Percentiles rank a stretch among this genome's conserved stretches.
These are phyloP conservation scores for Melopsittacus undulatus DNA, from an alignment of 2,797 vertebrate genomes.

Conservation along the genomic window DNA sequence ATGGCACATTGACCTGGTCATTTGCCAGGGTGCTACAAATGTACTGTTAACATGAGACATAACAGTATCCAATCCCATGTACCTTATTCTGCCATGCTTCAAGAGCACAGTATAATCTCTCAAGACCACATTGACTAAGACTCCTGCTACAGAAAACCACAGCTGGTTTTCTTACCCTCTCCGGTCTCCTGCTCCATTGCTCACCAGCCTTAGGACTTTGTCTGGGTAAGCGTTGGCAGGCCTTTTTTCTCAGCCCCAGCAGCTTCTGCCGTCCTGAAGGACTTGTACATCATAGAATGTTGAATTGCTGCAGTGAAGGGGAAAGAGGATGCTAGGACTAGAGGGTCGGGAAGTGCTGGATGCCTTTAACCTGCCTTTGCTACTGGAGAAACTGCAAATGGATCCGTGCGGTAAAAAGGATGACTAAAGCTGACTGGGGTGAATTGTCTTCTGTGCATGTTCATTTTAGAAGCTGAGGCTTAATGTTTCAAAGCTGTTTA, in stretches of 20 bases:
- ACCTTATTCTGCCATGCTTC: accelerated
- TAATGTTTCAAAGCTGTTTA: slow-evolving; percentile 3
- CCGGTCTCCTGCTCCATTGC: neutral
- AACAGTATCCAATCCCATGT: accelerated
- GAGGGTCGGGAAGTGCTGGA: accelerated
- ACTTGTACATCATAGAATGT: accelerated
- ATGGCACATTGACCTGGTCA: neutral
- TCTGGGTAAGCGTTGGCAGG: neutral
- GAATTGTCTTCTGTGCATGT: neutral
- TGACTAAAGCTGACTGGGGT: neutral
- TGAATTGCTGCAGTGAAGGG: neutral
- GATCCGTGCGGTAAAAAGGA: neutral
- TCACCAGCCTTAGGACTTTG: neutral
- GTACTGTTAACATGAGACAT: neutral
- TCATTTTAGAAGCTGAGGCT: neutral
- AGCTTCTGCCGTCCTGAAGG: neutral
- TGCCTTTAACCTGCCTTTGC: neutral
- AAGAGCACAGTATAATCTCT: accelerated
- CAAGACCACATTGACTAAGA: neutral
- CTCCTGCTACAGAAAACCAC: neutral
- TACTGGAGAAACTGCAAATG: neutral
- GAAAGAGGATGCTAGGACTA: neutral
- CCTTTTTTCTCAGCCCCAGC: neutral
- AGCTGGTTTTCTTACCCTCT: neutral
- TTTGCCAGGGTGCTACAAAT: neutral